Conservation (phyloP, 2,888 invertebrate genomes). For the Smittia sp. region DNA sequence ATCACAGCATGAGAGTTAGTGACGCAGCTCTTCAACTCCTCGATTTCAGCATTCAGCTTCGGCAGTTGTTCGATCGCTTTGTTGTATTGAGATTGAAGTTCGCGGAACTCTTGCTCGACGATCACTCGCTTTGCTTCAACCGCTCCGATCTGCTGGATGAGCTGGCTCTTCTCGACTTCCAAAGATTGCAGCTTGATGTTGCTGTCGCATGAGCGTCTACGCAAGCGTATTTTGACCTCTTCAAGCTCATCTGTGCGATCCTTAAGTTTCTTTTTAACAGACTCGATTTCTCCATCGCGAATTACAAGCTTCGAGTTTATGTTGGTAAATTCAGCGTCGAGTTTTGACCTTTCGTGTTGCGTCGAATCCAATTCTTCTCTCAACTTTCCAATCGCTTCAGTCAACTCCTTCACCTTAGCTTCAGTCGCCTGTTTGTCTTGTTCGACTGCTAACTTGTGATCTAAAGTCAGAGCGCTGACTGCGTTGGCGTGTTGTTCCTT, state of each 20-base stretch:
- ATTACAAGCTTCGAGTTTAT: background rate
- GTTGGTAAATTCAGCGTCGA: conserved; percentile 13
- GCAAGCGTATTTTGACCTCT: background rate
- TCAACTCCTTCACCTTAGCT: background rate
- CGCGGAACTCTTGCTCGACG: background rate
- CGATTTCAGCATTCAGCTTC: background rate
- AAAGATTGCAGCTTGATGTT: background rate
- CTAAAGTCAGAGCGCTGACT: too few species aligned
- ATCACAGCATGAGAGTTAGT: too few species aligned
- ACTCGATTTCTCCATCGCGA: background rate
- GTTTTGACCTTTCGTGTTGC: background rate
- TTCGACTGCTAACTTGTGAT: too few species aligned
- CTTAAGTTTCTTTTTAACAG: background rate
- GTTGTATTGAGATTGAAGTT: background rate
- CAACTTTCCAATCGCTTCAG: background rate
- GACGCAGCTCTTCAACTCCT: background rate
- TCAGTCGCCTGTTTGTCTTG: too few species aligned
- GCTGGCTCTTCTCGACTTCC: background rate
- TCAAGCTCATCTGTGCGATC: background rate
- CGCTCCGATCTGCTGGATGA: background rate
- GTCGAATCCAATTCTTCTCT: background rate
- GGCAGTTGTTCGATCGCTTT: background rate
- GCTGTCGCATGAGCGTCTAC: conserved; percentile 11
- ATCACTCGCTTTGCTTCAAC: background rate
- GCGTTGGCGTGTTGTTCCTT: too few species aligned